phyloP scores from a whole-genome alignment of 2,888 invertebrate species.

The Plusia festucae region DNA sequence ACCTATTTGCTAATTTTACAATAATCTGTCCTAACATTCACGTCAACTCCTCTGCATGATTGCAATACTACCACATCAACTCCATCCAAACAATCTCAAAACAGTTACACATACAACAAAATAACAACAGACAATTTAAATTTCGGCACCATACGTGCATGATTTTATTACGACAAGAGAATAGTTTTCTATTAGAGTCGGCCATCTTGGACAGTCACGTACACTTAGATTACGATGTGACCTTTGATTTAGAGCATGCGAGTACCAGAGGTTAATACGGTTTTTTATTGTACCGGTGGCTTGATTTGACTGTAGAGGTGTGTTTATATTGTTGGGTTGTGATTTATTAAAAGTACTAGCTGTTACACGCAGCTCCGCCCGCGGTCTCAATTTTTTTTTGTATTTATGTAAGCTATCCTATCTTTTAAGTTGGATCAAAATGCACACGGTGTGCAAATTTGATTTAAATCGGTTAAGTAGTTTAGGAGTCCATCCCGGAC shows the following conservation, averaged over 20 bases:
- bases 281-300: slow-evolving; percentile 82
- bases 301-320: slow-evolving; percentile 70
- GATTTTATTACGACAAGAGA: slow-evolving; percentile 85
- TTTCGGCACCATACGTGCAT: slow-evolving; percentile 76
- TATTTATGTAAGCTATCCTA: too few species aligned
- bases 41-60: background rate
- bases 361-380: too few species aligned
- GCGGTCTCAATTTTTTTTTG: too few species aligned
- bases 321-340: slow-evolving; percentile 44
- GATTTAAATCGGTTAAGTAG: too few species aligned
- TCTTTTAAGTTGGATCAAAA: too few species aligned
- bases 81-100: background rate
- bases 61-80: slow-evolving; percentile 6
- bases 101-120: slow-evolving; percentile 35
- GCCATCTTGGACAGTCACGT: slow-evolving; percentile 84
- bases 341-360: background rate
- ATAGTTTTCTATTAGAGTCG: slow-evolving; percentile 83
- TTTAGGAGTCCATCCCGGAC: too few species aligned
- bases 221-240: slow-evolving; percentile 84
- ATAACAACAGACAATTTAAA: slow-evolving; percentile 63
- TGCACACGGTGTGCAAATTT: too few species aligned
- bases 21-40: background rate
- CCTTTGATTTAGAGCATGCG: slow-evolving; percentile 82
- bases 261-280: slow-evolving; percentile 78
- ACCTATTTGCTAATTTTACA: background rate